Evolutionary conservation across 2,888 invertebrate genomes (phyloP).

Genomic region (Gibbula magus): DNA sequence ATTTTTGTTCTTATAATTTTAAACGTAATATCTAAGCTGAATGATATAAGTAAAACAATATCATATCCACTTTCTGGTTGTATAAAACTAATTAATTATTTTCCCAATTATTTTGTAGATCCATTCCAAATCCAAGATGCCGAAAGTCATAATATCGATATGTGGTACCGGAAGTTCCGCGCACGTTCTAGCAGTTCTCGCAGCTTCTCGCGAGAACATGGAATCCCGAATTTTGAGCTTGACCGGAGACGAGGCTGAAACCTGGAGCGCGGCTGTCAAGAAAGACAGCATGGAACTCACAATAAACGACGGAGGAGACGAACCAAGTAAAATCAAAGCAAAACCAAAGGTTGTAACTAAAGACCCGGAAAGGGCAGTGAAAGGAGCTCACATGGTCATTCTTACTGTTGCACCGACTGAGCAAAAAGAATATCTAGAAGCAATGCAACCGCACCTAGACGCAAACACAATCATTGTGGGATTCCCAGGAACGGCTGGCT

Average conservation of each 20-base stretch:
- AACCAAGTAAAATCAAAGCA: slow-evolving; percentile 31
- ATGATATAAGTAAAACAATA: too few species aligned
- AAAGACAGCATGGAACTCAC: slow-evolving; percentile 38
- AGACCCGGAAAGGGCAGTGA: slow-evolving; percentile 50
- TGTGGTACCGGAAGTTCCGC: slow-evolving; percentile 64
- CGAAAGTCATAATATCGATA: slow-evolving; percentile 22
- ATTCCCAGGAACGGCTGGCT: slow-evolving; percentile 64
- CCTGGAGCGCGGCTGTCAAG: slow-evolving; percentile 44
- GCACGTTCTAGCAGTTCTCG: slow-evolving; percentile 52
- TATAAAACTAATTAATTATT: too few species aligned
- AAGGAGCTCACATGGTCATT: slow-evolving; percentile 57
- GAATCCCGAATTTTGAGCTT: slow-evolving; percentile 50
- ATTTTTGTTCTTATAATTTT: too few species aligned
- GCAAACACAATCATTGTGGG: slow-evolving; percentile 61
- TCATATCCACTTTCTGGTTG: too few species aligned
- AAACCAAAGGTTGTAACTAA: slow-evolving; percentile 59
- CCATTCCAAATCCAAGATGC: background rate
- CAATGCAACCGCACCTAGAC: slow-evolving; percentile 51
- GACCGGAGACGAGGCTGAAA: slow-evolving; percentile 55
- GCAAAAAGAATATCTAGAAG: slow-evolving; percentile 59
- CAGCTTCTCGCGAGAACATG: slow-evolving; percentile 45
- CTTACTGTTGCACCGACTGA: slow-evolving; percentile 65
- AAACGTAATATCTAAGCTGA: too few species aligned
- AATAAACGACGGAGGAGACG: slow-evolving; percentile 29
- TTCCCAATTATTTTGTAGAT: too few species aligned